Conservation (phyloP, 2,888 invertebrate genomes). For the Eilema depressum region DNA sequence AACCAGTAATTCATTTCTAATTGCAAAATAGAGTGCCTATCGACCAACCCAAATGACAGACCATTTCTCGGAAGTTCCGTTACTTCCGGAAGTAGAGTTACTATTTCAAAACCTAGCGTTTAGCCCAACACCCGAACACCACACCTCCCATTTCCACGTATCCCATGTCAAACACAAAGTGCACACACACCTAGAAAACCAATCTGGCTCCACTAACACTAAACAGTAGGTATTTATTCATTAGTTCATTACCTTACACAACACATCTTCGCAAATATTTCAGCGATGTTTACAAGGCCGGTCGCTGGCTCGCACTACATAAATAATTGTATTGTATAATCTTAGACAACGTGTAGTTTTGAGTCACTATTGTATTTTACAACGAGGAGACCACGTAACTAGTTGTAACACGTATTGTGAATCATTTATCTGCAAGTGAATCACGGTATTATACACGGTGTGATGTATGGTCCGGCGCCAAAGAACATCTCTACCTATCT, state of each 20-base stretch:
- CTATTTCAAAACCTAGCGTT: background rate
- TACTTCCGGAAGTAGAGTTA: background rate
- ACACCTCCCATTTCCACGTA: background rate
- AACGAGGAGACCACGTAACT: conserved; percentile 36
- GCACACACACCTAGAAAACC: background rate
- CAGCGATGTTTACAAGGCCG: conserved; percentile 73
- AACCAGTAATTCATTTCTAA: background rate
- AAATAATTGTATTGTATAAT: conserved; percentile 27
- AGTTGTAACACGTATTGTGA: conserved; percentile 45
- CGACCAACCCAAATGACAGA: background rate
- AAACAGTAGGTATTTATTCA: conserved; percentile 18
- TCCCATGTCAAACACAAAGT: background rate
- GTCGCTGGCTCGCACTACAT: conserved; percentile 65
- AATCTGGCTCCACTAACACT: background rate
- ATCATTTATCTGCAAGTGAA: conserved; percentile 45
- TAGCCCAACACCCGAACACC: background rate
- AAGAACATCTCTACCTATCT: conserved; percentile 29
- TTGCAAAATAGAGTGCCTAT: background rate
- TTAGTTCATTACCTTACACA: conserved; percentile 38
- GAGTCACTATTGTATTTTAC: conserved; percentile 35
- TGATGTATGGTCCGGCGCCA: conserved; percentile 28
- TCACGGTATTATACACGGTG: conserved; percentile 33
- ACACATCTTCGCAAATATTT: conserved; percentile 42
- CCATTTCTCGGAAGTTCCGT: background rate
- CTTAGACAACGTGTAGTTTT: conserved; percentile 48